Conservation (phyloP, 2,888 invertebrate genomes). For the Coenonympha glycerion region DNA sequence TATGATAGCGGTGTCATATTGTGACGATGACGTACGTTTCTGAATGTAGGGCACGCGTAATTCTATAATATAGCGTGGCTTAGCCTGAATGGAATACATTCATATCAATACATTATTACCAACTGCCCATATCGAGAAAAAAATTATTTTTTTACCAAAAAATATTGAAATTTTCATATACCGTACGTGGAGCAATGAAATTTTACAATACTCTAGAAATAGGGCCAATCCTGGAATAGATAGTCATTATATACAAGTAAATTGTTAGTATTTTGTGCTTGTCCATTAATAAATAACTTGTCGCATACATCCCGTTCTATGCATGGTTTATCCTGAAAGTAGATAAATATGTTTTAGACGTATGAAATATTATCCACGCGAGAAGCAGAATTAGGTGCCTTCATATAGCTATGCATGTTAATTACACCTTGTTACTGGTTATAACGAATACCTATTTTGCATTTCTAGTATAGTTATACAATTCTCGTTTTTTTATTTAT, state of each 20-base stretch:
- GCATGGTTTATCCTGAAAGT: conserved; percentile 60
- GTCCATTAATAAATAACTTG: conserved; percentile 42
- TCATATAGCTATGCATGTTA: conserved; percentile 55
- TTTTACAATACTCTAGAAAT: conserved; percentile 21
- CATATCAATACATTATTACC: no score
- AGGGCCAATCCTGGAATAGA: no score
- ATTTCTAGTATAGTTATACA: conserved; percentile 72
- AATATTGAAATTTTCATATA: conserved; percentile 22
- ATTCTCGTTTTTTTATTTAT: conserved; percentile 65
- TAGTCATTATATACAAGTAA: conserved; percentile 39
- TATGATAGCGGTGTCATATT: background rate
- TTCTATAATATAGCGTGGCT: conserved; percentile 26
- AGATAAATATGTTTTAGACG: conserved; percentile 70
- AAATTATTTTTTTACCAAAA: conserved; percentile 30
- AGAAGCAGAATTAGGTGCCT: conserved; percentile 57
- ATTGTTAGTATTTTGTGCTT: conserved; percentile 59
- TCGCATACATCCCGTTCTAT: conserved; percentile 48
- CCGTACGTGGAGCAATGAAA: conserved; percentile 2
- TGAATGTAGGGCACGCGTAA: background rate
- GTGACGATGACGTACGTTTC: background rate
- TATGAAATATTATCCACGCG: conserved; percentile 34
- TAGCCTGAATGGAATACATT: conserved; percentile 22
- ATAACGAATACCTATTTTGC: conserved; percentile 63
- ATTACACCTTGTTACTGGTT: conserved; percentile 40
- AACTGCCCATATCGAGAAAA: conserved; percentile 47